Evolutionary conservation across 2,888 invertebrate species (phyloP), one percentile per base, ranked within the genome.

Genomic region (Abscondita cerata): DNA sequence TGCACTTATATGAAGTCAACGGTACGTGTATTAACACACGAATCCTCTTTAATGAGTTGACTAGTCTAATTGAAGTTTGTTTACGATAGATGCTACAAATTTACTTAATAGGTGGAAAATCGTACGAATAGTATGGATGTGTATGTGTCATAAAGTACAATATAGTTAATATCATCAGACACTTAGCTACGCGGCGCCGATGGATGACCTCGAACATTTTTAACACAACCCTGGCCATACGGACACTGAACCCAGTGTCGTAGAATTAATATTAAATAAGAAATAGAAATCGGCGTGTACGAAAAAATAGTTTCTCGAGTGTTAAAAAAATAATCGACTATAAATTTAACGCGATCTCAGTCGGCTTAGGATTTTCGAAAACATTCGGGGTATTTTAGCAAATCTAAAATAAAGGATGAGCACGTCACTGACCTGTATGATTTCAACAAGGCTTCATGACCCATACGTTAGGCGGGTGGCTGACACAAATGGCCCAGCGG

Each of bases 181-280:
- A 59, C 50, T 63, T 63, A 55, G 63, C 41, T 59, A 52, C 58
- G 51, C 58, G 63, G 59, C 63, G 63, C 63, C 63, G 59, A 63
- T 59, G 48, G 54, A 51, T 59, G 63, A 63, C 63, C 63, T 63
- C 63, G 63, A 59, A 63, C 63, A 63, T 63, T 59, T 62, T 63
- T 63, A 63, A 63, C 63, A 53, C 63, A 63, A 63, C 63, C 63
- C 63, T 63, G 63, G 54, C 57, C 38, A 38, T 19, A 52, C 53
- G 63, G 63, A 25, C 63, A 63, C 34, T 63, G 59, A 63, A 62
- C 59, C 47, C 59, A 59, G 41, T 58, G 50, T 54, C 58, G 58
- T 62, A 46, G 52, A 53, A 54, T 60, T 60, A 50, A 55, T 44
- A 34, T 44, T 48, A 33, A 25, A 46, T 59, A 4, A 52, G 13